phyloP scores from a whole-genome alignment of 1,140 invertebrate genomes.

The Drosophila seguyi region DNA sequence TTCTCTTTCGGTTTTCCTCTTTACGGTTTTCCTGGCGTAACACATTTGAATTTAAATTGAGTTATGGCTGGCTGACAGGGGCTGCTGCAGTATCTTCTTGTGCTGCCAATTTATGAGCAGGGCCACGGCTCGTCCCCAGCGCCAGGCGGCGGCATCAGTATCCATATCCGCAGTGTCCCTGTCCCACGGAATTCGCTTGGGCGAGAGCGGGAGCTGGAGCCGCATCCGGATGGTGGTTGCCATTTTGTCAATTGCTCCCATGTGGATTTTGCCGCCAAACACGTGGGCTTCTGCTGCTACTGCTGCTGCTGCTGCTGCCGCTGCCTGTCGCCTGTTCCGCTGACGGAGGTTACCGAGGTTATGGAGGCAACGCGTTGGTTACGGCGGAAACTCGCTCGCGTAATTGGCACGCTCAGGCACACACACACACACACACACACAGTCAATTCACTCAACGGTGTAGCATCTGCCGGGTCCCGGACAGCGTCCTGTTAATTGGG shows the following conservation, averaged over 20 bases:
- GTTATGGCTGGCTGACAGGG: constrained; percentile 59
- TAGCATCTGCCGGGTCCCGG: constrained; percentile 33
- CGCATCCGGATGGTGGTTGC: constrained; percentile 51
- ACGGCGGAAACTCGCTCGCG: constrained; percentile 73
- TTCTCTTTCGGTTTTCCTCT: constrained; percentile 9
- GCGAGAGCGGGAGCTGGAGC: not conserved
- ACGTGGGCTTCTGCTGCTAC: constrained; percentile 46
- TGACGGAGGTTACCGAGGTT: constrained; percentile 26
- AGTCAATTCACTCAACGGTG: constrained; percentile 28
- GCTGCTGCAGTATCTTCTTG: constrained; percentile 50
- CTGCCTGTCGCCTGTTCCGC: constrained; percentile 11
- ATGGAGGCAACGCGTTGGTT: constrained; percentile 42
- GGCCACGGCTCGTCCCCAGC: constrained; percentile 55
- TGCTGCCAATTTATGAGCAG: constrained; percentile 78
- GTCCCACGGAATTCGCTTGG: constrained; percentile 14
- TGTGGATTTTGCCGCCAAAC: constrained; percentile 76
- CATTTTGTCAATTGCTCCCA: constrained; percentile 83
- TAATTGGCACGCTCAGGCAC: constrained; percentile 80
- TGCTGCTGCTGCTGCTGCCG: not conserved
- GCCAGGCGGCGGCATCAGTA: constrained; percentile 38
- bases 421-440: constrained; percentile 34
- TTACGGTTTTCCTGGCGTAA: constrained; percentile 12
- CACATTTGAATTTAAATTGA: constrained; percentile 83
- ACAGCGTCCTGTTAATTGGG: constrained; percentile 68
- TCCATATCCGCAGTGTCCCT: constrained; percentile 1